These are phyloP conservation scores for Ctenopoma kingsleyae DNA, from an alignment of 2,797 vertebrate genomes.

Conservation along the genomic window DNA sequence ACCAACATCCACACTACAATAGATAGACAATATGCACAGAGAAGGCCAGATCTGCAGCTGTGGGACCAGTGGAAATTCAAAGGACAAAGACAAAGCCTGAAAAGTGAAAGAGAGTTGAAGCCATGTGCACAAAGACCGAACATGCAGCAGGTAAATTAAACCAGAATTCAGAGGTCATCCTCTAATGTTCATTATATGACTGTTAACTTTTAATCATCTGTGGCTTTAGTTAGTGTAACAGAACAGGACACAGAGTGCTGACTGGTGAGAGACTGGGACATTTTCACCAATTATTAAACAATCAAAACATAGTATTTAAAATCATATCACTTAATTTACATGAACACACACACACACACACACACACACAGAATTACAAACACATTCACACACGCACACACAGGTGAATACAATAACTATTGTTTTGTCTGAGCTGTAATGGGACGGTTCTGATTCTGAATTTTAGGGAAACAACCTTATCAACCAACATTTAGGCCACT, in stretches of 20 bases:
- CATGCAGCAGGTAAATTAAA: constrained; percentile 39
- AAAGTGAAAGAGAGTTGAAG: constrained; percentile 33
- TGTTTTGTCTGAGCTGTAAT: constrained; percentile 35
- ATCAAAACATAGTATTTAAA: constrained; percentile 40
- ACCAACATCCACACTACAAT: constrained; percentile 75
- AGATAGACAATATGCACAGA: constrained; percentile 72
- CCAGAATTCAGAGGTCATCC: constrained; percentile 54
- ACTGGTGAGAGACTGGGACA: constrained; percentile 54
- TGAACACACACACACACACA: constrained; percentile 26
- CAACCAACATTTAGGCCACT: constrained; percentile 47
- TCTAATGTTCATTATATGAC: constrained; percentile 26
- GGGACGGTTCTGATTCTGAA: constrained; percentile 39
- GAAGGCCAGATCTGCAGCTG: constrained; percentile 75
- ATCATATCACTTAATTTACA: constrained; percentile 38
- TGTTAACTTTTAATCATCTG: constrained; percentile 19
- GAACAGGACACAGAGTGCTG: constrained; percentile 54
- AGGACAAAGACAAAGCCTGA: constrained; percentile 35
- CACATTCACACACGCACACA: constrained; percentile 29
- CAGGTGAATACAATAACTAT: constrained; percentile 45
- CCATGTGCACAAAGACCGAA: constrained; percentile 46
- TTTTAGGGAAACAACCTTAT: constrained; percentile 30
- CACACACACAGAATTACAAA: constrained; percentile 14
- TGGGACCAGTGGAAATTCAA: constrained; percentile 42
- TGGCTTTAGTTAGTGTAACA: constrained; percentile 48
- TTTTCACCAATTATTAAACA: constrained; percentile 47